Evolutionary conservation across 2,113 vertebrate species (phyloP).

Genomic region (Centropus unirufus): DNA sequence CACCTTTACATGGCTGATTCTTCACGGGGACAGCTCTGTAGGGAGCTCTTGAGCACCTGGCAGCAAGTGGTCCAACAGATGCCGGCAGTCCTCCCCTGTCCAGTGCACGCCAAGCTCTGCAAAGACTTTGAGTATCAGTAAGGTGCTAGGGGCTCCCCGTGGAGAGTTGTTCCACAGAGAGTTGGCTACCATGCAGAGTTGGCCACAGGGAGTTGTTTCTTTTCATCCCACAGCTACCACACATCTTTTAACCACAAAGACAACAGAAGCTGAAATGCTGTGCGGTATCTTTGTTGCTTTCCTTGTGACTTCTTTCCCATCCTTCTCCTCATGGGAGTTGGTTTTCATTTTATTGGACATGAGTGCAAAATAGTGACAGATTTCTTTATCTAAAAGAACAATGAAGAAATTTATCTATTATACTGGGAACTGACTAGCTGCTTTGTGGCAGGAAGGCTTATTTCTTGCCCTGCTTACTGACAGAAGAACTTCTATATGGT

Average conservation of each 20-base stretch:
- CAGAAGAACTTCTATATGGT: neutral
- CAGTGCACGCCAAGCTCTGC: too few species aligned
- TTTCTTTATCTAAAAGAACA: neutral
- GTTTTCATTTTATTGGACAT: neutral
- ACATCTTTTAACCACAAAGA: neutral
- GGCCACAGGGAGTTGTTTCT: too few species aligned
- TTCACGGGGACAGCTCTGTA: too few species aligned
- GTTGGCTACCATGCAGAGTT: too few species aligned
- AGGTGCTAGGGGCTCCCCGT: too few species aligned
- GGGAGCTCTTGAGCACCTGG: too few species aligned
- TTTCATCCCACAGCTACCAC: neutral
- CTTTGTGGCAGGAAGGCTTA: neutral
- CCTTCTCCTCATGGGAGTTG: neutral
- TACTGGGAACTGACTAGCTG: neutral
- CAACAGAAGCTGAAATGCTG: neutral
- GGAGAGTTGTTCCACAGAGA: too few species aligned
- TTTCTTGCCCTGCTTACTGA: neutral
- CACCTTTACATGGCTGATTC: too few species aligned
- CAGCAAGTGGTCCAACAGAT: too few species aligned
- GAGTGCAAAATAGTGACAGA: neutral
- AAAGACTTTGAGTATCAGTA: too few species aligned
- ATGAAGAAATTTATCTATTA: neutral
- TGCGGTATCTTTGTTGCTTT: neutral
- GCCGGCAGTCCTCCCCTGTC: too few species aligned
- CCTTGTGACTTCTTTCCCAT: neutral